Base-by-base conservation (phyloP, 2,113 vertebrate genomes). In the Otus sunia region DNA sequence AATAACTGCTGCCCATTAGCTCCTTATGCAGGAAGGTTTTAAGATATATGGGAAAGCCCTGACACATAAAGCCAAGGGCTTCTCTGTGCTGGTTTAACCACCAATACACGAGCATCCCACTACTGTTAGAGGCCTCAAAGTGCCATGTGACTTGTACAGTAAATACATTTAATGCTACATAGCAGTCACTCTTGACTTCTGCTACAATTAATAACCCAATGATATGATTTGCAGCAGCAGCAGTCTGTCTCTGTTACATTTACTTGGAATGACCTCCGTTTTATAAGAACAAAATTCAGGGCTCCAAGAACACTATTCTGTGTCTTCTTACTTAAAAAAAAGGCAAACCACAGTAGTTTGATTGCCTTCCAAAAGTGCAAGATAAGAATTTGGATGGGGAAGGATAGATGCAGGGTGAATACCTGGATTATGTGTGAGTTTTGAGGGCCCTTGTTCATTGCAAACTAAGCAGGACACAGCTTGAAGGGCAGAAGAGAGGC, bases 91-190 rank as follows among this genome's bases (percentile, higher is more conserved):
- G 75, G 19, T 59, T 50, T 47, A 56, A 52, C 34, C 34, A 36
- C 39, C 3, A 2, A 0, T 22, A 8, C 2, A 0, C 0, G 7
- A 29, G 4, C 41, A 19, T 39, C 50, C 45, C 15, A 2, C 19
- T 32, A 0, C 10, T 27, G 47, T 12, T 6, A 23, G n/a, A 58
- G 30, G 29, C 29, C n/a, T 21, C 13, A 30, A 5, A 73, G 47
- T 27, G 10, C 52, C 34, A 13, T 0, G 4, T 21, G 36, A 27
- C 36, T 62, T 55, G n/a, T 41, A 25, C 11, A n/a, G 27, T 39
- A 29, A 53, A 32, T 30, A 7, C 12, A 12, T 3, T 10, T 11
- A 8, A 19, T 11, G 3, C 27, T 50, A 30, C 26, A 26, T 3
- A 25, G 52, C 26, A 71, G 85, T 71, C 11, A 13, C 23, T 60